Conservation (phyloP, 2,113 vertebrate species). For the Callorhinus ursinus region DNA sequence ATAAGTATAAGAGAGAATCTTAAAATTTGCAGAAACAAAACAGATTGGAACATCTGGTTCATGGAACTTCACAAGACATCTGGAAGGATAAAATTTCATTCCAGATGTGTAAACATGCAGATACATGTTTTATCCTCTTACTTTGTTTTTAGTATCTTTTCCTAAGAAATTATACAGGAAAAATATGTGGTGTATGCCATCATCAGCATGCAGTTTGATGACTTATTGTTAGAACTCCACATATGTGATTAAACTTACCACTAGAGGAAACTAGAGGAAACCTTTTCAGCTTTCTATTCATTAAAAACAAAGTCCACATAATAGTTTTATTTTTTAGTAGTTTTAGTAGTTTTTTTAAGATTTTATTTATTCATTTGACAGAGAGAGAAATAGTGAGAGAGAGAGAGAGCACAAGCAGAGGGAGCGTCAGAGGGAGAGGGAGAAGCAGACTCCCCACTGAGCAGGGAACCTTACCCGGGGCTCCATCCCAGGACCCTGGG, state of each 20-base stretch:
- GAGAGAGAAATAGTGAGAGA: too few relatives aligned
- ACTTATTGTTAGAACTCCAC: background rate
- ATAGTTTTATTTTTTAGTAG: background rate
- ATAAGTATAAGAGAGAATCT: background rate
- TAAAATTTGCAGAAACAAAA: background rate
- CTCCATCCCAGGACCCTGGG: too few relatives aligned
- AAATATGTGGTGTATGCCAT: background rate
- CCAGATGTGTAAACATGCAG: background rate
- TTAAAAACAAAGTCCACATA: background rate
- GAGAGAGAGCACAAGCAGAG: too few relatives aligned
- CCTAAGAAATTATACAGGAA: background rate
- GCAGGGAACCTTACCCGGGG: too few relatives aligned
- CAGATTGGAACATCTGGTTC: background rate
- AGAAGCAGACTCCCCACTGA: too few relatives aligned
- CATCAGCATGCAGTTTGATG: background rate
- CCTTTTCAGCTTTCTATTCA: background rate
- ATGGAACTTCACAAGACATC: background rate
- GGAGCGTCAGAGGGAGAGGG: too few relatives aligned
- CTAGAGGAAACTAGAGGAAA: background rate
- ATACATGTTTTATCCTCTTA: constrained; percentile 22
- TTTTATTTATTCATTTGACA: too few relatives aligned
- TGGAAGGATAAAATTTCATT: background rate
- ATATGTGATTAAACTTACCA: background rate
- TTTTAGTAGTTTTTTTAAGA: too few relatives aligned
- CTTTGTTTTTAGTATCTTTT: background rate